Evolutionary conservation across 30 jellyfish, hydroid and myxozoan species (phyloP).

Genomic region (Hydra vulgaris): DNA sequence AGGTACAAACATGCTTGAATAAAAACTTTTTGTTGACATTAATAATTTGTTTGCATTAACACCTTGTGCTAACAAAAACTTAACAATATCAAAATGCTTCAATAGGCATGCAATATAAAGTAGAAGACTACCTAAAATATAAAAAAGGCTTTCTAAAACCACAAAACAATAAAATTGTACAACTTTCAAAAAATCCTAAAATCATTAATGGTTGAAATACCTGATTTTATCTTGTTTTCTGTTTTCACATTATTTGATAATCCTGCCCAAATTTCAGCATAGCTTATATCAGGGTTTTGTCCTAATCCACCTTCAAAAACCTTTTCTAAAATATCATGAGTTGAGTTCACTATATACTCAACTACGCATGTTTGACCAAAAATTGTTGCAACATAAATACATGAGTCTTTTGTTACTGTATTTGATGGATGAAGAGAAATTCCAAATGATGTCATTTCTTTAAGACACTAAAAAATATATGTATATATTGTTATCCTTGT

Average conservation of each 20-base stretch:
- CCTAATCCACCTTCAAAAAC: constrained; percentile 7
- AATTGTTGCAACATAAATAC: not conserved
- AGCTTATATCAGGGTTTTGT: constrained; percentile 1
- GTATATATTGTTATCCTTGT: no score
- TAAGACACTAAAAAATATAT: not conserved
- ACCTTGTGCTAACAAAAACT: constrained; percentile 46
- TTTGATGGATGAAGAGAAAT: constrained; percentile 10
- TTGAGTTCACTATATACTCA: not conserved
- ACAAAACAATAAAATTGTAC: no score
- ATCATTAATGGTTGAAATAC: not conserved
- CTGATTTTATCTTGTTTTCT: not conserved
- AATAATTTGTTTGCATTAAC: constrained; percentile 49
- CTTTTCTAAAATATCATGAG: not conserved
- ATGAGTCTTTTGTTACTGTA: not conserved
- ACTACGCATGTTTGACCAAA: not conserved
- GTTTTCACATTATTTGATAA: not conserved
- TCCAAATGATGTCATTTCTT: not conserved
- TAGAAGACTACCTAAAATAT: constrained; percentile 43
- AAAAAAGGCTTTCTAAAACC: no score
- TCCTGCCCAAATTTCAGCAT: constrained; percentile 19
- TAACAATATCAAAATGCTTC: constrained; percentile 36
- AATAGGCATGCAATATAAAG: constrained; percentile 42
- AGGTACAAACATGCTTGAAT: constrained; percentile 41
- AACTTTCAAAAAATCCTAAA: not conserved
- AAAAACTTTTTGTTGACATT: constrained; percentile 20